phyloP scores from a whole-genome alignment of 2,888 invertebrate species.

The Campoplex capitator region DNA sequence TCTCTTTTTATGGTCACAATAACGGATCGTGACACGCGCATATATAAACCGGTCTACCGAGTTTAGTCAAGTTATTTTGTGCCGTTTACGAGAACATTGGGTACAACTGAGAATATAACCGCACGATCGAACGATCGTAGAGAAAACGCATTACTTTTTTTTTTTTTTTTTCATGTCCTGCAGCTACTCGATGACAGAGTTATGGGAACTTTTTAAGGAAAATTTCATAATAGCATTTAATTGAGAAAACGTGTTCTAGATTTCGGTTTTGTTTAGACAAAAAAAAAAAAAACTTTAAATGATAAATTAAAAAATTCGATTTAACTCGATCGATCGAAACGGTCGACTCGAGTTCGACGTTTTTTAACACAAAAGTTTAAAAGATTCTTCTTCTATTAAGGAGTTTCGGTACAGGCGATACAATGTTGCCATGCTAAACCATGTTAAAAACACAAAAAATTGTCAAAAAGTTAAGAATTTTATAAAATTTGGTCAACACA shows the following conservation, averaged over 20 bases:
- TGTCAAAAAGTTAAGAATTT: too few species aligned
- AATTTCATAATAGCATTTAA: neutral
- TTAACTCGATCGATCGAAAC: too few species aligned
- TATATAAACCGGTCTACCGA: neutral
- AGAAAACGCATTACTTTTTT: neutral
- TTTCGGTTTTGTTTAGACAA: neutral
- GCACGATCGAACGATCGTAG: neutral
- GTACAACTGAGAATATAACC: neutral
- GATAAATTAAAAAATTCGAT: too few species aligned
- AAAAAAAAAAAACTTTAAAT: too few species aligned
- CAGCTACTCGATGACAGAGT: neutral
- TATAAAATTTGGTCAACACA: too few species aligned
- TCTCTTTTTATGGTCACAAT: constrained; percentile 4
- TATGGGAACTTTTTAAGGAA: neutral
- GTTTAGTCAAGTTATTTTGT: constrained; percentile 8
- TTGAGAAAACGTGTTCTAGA: neutral
- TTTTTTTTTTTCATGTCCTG: neutral
- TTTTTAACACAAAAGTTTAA: too few species aligned
- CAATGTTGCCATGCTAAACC: too few species aligned
- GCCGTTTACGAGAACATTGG: neutral
- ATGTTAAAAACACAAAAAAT: too few species aligned
- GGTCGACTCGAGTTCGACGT: too few species aligned
- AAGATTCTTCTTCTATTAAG: too few species aligned
- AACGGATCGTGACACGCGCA: neutral
- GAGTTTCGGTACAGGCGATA: too few species aligned